Percentiles rank a stretch among this genome's conserved stretches.
Conservation (phyloP, 2,888 invertebrate species). For the Phania funesta region DNA sequence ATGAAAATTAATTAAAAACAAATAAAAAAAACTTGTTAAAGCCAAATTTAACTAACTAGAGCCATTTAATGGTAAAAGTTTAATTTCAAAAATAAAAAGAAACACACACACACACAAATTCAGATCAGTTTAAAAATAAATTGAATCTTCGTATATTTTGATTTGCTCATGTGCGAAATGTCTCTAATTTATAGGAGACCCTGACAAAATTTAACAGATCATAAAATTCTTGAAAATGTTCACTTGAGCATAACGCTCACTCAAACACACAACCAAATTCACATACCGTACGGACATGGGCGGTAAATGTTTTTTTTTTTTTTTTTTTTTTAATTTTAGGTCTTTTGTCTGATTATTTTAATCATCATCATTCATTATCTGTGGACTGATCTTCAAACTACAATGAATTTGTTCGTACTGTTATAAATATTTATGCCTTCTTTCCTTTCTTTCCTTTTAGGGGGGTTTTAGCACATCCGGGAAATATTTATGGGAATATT, state of each 20-base stretch:
- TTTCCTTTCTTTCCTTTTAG: not conserved
- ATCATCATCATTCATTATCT: constrained; percentile 41
- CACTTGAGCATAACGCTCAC: constrained; percentile 69
- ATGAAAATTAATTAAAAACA: constrained; percentile 52
- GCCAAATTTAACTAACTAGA: constrained; percentile 66
- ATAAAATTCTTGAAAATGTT: constrained; percentile 76
- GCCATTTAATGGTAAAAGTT: constrained; percentile 10
- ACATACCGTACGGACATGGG: constrained; percentile 30
- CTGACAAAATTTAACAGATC: constrained; percentile 78
- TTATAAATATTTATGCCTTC: not conserved
- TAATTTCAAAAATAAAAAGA: too few species aligned
- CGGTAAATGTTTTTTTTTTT: constrained; percentile 47
- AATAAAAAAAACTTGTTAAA: constrained; percentile 67
- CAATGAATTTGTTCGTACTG: constrained; percentile 30
- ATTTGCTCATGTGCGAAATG: constrained; percentile 51
- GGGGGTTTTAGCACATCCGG: constrained; percentile 64
- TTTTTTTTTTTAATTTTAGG: not conserved
- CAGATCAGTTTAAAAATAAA: constrained; percentile 22
- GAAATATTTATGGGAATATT: constrained; percentile 69
- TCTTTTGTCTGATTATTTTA: constrained; percentile 46
- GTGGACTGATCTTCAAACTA: constrained; percentile 27
- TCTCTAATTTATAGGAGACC: constrained; percentile 41
- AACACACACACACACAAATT: not conserved
- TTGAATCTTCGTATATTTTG: constrained; percentile 12
- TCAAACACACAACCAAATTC: not conserved